phyloP scores from a whole-genome alignment of 2,797 vertebrate genomes.

The Momotus momota region DNA sequence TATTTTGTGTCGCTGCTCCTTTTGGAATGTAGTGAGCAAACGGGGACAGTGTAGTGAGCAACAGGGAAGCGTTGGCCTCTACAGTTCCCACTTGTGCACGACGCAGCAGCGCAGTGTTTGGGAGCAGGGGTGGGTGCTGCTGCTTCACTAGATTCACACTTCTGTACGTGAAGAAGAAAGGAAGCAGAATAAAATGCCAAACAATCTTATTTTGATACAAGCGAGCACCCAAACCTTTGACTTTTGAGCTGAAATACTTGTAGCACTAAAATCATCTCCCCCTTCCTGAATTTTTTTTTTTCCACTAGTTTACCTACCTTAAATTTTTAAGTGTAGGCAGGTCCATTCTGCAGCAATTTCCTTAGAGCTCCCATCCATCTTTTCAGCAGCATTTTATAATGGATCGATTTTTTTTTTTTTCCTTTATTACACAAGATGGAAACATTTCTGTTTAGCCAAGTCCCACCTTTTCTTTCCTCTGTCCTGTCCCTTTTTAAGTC shows the following conservation, averaged over 20 bases:
- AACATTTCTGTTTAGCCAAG: background rate
- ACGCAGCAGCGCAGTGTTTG: background rate
- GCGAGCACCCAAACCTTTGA: background rate
- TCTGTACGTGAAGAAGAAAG: background rate
- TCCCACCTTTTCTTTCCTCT: background rate
- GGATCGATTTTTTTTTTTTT: background rate
- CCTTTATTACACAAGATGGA: background rate
- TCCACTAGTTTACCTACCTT: background rate
- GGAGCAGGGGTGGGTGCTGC: background rate
- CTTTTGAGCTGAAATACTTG: background rate
- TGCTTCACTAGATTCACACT: accelerated
- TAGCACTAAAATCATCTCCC: background rate
- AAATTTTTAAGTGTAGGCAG: background rate
- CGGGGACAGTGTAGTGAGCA: no score
- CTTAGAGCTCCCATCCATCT: background rate
- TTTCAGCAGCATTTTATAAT: background rate
- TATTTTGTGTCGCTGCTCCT: background rate
- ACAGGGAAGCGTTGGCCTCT: background rate
- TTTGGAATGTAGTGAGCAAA: background rate
- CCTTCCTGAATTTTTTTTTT: background rate
- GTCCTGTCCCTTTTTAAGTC: background rate
- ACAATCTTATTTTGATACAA: background rate
- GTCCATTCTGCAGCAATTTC: background rate
- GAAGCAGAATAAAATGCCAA: background rate
- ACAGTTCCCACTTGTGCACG: accelerated